These are phyloP conservation scores for Eulemur albifrons DNA, from an alignment of 2,797 vertebrate genomes.

Conservation along the genomic window DNA sequence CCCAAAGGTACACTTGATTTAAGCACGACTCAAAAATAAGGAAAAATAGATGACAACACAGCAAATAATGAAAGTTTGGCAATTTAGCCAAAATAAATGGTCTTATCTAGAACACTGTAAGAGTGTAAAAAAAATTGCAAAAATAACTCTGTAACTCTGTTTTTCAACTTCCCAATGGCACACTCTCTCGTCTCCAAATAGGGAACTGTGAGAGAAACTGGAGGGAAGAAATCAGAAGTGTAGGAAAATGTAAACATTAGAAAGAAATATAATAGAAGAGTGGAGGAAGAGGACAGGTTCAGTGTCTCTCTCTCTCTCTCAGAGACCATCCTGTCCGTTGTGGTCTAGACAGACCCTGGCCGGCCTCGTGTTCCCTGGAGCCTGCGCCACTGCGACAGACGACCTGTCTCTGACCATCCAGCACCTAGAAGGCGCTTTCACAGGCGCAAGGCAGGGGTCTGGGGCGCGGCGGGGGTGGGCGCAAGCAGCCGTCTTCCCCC, in stretches of 20 bases:
- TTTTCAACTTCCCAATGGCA: constrained; percentile 5
- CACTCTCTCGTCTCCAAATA: background rate
- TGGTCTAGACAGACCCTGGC: background rate
- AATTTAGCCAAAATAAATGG: constrained; percentile 32
- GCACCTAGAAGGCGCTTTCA: constrained; percentile 73
- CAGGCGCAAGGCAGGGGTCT: constrained; percentile 62
- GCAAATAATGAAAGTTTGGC: background rate
- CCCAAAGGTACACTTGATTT: background rate
- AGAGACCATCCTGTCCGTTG: background rate
- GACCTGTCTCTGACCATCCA: background rate
- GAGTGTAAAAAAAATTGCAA: background rate
- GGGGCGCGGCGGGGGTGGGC: constrained; percentile 61
- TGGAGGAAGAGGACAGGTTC: background rate
- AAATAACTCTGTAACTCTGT: constrained; percentile 11
- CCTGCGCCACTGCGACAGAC: background rate
- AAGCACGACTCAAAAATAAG: constrained; percentile 24
- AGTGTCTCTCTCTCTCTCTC: background rate
- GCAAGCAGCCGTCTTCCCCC: background rate
- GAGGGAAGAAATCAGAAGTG: background rate
- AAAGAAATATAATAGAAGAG: background rate
- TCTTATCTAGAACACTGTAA: background rate
- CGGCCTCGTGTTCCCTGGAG: background rate
- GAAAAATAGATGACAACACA: background rate
- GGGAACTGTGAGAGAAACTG: background rate
- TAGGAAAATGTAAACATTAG: background rate